Conservation (phyloP, 2,113 vertebrate genomes). For the Carassius gibelio region DNA sequence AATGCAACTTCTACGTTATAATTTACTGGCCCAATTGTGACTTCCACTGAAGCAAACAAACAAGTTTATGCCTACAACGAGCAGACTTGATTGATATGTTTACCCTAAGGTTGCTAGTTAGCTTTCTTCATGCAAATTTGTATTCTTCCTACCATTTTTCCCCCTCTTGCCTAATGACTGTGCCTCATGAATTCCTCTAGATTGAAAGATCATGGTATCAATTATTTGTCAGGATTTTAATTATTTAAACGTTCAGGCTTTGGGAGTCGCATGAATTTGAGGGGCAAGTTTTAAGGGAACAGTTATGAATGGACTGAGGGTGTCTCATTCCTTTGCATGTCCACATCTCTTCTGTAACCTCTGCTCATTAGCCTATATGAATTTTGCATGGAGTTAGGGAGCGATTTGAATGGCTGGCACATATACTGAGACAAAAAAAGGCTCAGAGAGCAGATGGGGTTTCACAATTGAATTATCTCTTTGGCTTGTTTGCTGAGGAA, state of each 20-base stretch:
- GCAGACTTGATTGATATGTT: conserved; percentile 9
- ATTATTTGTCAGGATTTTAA: conserved; percentile 66
- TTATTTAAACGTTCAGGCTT: conserved; percentile 54
- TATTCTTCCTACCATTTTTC: background rate
- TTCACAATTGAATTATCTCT: conserved; percentile 56
- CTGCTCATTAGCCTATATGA: conserved; percentile 57
- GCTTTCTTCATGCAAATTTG: conserved; percentile 16
- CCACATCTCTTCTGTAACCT: conserved; percentile 59
- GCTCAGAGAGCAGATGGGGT: conserved; percentile 49
- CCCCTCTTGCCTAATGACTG: conserved; percentile 6
- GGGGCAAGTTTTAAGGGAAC: conserved; percentile 53
- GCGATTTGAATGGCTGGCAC: conserved; percentile 43
- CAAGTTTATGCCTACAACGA: background rate
- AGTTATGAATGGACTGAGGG: conserved; percentile 36
- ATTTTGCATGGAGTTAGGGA: conserved; percentile 56
- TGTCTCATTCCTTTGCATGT: conserved; percentile 43
- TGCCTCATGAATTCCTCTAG: background rate
- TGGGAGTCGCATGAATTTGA: conserved; percentile 49
- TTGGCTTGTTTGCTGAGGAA: conserved; percentile 52
- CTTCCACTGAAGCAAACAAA: conserved; percentile 4
- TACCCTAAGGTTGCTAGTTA: conserved; percentile 24
- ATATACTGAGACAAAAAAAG: background rate
- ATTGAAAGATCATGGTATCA: conserved; percentile 56
- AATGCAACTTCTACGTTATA: conserved; percentile 10
- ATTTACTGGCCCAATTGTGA: background rate